These are phyloP conservation scores for Sapajus apella DNA, from an alignment of 2,113 vertebrate genomes.

Conservation along the genomic window DNA sequence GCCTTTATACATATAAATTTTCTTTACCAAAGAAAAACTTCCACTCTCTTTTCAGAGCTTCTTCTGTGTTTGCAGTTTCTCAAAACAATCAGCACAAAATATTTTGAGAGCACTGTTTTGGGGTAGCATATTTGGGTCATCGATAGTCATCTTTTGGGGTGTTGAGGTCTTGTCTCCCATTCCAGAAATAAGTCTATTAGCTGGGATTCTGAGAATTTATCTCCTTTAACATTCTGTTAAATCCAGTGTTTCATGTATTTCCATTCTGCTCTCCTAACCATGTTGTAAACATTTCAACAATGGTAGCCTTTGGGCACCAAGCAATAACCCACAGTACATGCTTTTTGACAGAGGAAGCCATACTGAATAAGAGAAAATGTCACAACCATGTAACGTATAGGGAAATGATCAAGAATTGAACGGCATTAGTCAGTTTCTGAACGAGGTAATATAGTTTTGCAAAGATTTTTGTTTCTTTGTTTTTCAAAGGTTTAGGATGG, in stretches of 20 bases:
- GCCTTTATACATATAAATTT: not conserved
- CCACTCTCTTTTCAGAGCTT: not conserved
- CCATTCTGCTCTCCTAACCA: not conserved
- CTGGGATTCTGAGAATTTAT: not conserved
- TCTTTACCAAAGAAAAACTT: not conserved
- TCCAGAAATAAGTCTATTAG: not conserved
- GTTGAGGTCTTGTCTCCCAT: not conserved
- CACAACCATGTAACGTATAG: not conserved
- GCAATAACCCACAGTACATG: not conserved
- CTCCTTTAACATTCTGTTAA: constrained; percentile 33
- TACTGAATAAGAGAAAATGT: not conserved
- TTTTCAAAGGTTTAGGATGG: constrained; percentile 11
- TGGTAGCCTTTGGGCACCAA: not conserved
- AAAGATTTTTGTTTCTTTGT: not conserved
- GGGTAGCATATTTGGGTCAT: not conserved
- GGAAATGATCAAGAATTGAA: not conserved
- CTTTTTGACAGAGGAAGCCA: not conserved
- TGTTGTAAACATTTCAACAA: not conserved
- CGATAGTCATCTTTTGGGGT: not conserved
- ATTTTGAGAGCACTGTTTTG: not conserved
- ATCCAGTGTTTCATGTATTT: not conserved
- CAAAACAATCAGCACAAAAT: not conserved
- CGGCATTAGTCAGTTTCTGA: not conserved
- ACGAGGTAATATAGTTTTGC: not conserved
- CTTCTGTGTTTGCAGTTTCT: not conserved